Evolutionary conservation across 1,140 invertebrate species (phyloP).

Genomic region (Araneus ventricosus): DNA sequence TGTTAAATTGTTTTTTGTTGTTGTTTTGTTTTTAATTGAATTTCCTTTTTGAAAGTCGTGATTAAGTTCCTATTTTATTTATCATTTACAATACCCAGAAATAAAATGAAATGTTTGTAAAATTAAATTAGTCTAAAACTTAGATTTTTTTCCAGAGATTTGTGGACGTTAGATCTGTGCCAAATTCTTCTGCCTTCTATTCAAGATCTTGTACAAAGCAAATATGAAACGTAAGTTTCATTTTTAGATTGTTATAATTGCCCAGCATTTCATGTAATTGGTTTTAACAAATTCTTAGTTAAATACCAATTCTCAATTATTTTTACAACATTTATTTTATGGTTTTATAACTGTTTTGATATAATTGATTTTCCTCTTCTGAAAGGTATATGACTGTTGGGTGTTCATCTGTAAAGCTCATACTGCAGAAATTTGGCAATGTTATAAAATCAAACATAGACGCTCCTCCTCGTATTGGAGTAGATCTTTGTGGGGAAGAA

Average conservation of each 20-base stretch:
- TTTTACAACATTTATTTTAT: background rate
- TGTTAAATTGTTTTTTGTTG: no score
- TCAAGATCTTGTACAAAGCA: conserved; percentile 92
- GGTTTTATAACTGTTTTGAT: background rate
- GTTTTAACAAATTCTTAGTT: background rate
- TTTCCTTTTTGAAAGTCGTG: no score
- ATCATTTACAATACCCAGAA: no score
- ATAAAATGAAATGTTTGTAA: no score
- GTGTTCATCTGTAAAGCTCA: conserved; percentile 91
- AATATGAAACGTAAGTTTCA: conserved; percentile 95
- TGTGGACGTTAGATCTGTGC: conserved; percentile 97
- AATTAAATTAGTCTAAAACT: no score
- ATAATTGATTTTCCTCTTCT: conserved; percentile 79
- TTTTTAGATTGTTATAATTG: background rate
- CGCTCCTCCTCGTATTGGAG: conserved; percentile 91
- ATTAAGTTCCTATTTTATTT: no score
- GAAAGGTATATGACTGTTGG: conserved; percentile 93
- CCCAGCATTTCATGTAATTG: background rate
- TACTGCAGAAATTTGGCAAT: conserved; percentile 94
- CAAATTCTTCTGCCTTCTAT: conserved; percentile 92
- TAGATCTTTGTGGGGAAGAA: conserved; percentile 96
- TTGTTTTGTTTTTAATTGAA: no score
- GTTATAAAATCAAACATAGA: conserved; percentile 95
- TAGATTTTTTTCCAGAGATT: conserved; percentile 82
- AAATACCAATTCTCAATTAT: background rate